Percentiles rank a stretch among this genome's conserved stretches.
phyloP scores from a whole-genome alignment of 2,113 vertebrate species.

The Cheirogaleus medius region DNA sequence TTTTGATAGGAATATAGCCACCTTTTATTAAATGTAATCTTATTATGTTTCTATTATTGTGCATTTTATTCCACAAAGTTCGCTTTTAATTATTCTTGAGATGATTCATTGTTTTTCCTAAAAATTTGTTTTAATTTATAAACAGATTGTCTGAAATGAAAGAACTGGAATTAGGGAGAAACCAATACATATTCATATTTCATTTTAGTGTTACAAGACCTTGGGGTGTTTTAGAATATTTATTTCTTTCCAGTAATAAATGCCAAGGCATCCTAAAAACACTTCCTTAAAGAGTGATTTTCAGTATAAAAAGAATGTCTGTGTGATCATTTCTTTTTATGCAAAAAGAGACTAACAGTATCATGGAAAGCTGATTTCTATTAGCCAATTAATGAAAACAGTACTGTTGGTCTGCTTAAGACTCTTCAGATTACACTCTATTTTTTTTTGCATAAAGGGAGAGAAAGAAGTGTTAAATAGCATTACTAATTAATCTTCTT shows the following conservation, averaged over 20 bases:
- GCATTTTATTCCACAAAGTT: slow-evolving; percentile 49
- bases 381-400: slow-evolving; percentile 79
- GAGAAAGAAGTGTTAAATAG: slow-evolving; percentile 66
- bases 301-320: slow-evolving; percentile 42
- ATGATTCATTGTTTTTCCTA: slow-evolving; percentile 45
- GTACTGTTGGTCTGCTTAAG: slow-evolving; percentile 57
- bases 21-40: slow-evolving; percentile 57
- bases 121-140: slow-evolving; percentile 54
- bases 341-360: slow-evolving; percentile 53
- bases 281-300: slow-evolving; percentile 35
- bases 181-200: slow-evolving; percentile 33
- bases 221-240: slow-evolving; percentile 34
- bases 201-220: slow-evolving; percentile 16
- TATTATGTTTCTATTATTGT: slow-evolving; percentile 34
- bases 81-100: slow-evolving; percentile 58
- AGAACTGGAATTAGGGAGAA: neutral
- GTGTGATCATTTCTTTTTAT: slow-evolving; percentile 55
- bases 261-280: slow-evolving; percentile 45
- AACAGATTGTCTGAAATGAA: slow-evolving; percentile 37
- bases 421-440: slow-evolving; percentile 61
- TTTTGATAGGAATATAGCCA: neutral
- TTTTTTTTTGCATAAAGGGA: slow-evolving; percentile 55
- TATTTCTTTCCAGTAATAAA: slow-evolving; percentile 57
- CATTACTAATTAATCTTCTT: slow-evolving; percentile 75
- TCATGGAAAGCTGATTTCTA: slow-evolving; percentile 50